These are phyloP conservation scores for Dipodomys ordii DNA, from an alignment of 2,113 vertebrate species.

Conservation along the genomic window DNA sequence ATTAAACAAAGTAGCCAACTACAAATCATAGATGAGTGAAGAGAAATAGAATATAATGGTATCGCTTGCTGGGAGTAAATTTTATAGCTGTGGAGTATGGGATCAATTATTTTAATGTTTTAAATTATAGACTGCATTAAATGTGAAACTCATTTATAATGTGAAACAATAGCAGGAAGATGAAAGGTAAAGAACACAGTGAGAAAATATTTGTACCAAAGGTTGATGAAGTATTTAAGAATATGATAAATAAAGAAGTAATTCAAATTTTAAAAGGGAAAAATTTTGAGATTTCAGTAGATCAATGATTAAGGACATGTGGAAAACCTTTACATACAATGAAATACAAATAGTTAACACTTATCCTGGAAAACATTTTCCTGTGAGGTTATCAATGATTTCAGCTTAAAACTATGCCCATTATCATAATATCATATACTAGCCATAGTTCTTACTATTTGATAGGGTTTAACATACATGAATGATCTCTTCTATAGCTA, in stretches of 20 bases:
- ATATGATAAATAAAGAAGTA: not conserved
- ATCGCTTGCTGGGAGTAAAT: not conserved
- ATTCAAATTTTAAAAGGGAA: conserved; percentile 43
- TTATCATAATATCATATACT: not conserved
- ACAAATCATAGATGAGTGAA: not conserved
- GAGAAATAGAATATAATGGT: not conserved
- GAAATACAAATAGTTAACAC: conserved; percentile 26
- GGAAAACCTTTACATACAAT: not conserved
- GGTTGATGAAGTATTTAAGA: not conserved
- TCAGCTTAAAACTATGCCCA: conserved; percentile 27
- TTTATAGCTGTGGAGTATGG: conserved; percentile 1
- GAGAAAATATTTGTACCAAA: conserved; percentile 39
- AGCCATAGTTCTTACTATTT: conserved; percentile 50
- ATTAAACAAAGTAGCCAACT: not conserved
- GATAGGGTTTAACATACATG: not conserved
- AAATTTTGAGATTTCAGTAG: not conserved
- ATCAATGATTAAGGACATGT: not conserved
- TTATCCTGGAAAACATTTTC: not conserved
- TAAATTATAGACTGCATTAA: not conserved
- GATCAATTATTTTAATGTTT: not conserved
- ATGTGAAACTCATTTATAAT: not conserved
- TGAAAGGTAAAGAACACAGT: not conserved
- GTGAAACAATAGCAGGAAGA: not conserved
- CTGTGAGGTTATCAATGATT: conserved; percentile 30
- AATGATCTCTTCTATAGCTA: not conserved